Percentiles rank a stretch among this genome's conserved stretches.
Conservation (phyloP, 2,113 vertebrate species). For the Brachionichthys hirsutus region DNA sequence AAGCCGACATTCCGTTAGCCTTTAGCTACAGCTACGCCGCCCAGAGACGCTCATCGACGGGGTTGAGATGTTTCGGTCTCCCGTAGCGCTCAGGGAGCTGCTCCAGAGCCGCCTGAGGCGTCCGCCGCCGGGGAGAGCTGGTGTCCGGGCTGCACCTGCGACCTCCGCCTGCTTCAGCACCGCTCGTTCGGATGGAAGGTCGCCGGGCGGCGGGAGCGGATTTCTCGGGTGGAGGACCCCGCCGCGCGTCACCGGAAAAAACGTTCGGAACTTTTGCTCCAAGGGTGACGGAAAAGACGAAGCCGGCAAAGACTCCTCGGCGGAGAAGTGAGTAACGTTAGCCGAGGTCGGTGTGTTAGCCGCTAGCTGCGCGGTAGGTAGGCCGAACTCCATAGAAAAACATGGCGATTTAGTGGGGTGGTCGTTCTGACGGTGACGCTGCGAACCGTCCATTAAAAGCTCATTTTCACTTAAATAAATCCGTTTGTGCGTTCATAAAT, state of each 20-base stretch:
- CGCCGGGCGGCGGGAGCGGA: conserved; percentile 23
- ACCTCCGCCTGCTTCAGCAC: conserved; percentile 49
- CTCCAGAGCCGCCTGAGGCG: conserved; percentile 66
- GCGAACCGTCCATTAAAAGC: neutral
- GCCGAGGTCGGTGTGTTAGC: neutral
- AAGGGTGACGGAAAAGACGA: conserved; percentile 59
- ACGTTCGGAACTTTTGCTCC: conserved; percentile 63
- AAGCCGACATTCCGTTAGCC: neutral
- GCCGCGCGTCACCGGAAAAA: conserved; percentile 1
- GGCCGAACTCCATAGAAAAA: conserved; percentile 7
- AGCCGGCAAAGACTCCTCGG: conserved; percentile 52
- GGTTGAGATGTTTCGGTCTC: conserved; percentile 77
- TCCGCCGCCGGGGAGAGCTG: conserved; percentile 45
- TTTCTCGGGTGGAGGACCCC: too few species aligned
- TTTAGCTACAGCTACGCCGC: neutral
- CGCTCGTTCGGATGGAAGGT: conserved; percentile 20
- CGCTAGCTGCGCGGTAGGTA: neutral
- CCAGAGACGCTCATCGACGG: neutral
- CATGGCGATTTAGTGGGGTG: neutral
- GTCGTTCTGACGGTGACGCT: accelerated
- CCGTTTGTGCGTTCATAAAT: accelerated
- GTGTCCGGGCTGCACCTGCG: conserved; percentile 44
- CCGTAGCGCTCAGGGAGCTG: conserved; percentile 69
- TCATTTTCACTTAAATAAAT: neutral
- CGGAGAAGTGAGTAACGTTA: conserved; percentile 76